Evolutionary conservation across 2,888 invertebrate species (phyloP).

Genomic region (Aproaerema taeniolella): DNA sequence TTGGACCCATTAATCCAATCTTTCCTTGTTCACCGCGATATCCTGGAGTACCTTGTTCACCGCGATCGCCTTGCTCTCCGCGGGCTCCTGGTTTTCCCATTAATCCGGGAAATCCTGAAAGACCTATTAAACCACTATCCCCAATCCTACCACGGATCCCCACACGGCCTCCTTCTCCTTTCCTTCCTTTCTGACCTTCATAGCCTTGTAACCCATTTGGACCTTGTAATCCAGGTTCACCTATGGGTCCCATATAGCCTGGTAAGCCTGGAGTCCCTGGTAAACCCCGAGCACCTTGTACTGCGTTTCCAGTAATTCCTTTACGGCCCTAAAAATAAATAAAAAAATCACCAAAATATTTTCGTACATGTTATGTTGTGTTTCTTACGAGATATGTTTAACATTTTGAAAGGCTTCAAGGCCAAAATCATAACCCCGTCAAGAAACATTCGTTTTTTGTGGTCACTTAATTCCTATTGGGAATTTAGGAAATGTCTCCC

Average conservation of each 20-base stretch:
- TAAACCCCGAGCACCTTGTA: slow-evolving; percentile 82
- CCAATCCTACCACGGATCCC: slow-evolving; percentile 60
- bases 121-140: slow-evolving; percentile 50
- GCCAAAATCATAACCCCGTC: too few relatives aligned
- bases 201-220: slow-evolving; percentile 49
- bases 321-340: slow-evolving; percentile 52
- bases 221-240: slow-evolving; percentile 66
- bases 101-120: slow-evolving; percentile 59
- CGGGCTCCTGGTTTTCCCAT: slow-evolving; percentile 48
- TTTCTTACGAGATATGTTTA: neutral
- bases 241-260: slow-evolving; percentile 81
- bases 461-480: too few relatives aligned
- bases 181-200: slow-evolving; percentile 69
- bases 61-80: slow-evolving; percentile 81
- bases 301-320: slow-evolving; percentile 47
- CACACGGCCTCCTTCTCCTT: slow-evolving; percentile 71
- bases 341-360: neutral
- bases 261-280: slow-evolving; percentile 85
- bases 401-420: too few relatives aligned
- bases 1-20: slow-evolving; percentile 32
- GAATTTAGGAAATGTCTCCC: too few relatives aligned
- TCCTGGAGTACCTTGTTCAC: slow-evolving; percentile 85
- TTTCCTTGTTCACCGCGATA: slow-evolving; percentile 67
- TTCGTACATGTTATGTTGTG: neutral
- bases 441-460: too few relatives aligned